These are phyloP conservation scores for Idaea straminata DNA, from an alignment of 2,888 invertebrate species.

Conservation along the genomic window DNA sequence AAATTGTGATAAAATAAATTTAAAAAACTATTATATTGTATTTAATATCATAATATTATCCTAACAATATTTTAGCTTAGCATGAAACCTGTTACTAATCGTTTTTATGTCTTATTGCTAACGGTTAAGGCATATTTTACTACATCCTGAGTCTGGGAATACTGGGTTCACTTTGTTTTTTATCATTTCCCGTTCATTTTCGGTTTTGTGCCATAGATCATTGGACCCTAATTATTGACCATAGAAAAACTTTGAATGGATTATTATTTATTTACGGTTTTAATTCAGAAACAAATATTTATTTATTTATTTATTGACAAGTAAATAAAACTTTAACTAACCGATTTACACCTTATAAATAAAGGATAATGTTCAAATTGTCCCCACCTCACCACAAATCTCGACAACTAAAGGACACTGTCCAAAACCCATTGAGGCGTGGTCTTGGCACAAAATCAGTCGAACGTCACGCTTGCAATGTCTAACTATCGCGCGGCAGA, in stretches of 20 bases:
- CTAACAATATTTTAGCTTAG: neutral
- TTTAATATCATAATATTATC: neutral
- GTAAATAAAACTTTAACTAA: no score
- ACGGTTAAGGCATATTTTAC: constrained; percentile 10
- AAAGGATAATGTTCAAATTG: neutral
- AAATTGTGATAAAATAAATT: neutral
- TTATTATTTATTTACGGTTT: no score
- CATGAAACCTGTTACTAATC: neutral
- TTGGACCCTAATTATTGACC: neutral
- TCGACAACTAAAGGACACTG: neutral
- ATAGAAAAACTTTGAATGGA: no score
- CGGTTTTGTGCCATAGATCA: constrained; percentile 35
- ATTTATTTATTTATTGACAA: no score
- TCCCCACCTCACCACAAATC: neutral
- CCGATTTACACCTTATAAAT: neutral
- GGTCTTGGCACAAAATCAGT: constrained; percentile 22
- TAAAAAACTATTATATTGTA: neutral
- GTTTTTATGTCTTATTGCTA: constrained; percentile 8
- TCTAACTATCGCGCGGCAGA: constrained; percentile 59
- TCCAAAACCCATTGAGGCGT: neutral
- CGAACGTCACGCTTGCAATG: constrained; percentile 34
- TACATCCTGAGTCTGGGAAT: constrained; percentile 30
- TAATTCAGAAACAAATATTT: no score
- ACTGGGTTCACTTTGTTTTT: constrained; percentile 35
- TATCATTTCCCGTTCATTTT: constrained; percentile 26